phyloP scores from a whole-genome alignment of 2,113 vertebrate species.

The Hemicordylus capensis region DNA sequence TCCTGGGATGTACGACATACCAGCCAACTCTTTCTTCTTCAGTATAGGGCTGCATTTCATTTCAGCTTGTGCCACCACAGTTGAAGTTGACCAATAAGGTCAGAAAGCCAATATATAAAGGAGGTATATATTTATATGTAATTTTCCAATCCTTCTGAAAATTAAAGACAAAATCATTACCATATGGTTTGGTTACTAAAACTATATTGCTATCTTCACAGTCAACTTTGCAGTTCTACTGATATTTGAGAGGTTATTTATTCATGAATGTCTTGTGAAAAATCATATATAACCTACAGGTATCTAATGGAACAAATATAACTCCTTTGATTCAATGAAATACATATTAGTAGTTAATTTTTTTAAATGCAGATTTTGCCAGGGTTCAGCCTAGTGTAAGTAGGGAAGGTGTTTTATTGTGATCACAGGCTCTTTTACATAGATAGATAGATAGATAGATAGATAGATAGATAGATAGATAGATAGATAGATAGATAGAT shows the following conservation, averaged over 20 bases:
- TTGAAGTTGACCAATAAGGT: not conserved
- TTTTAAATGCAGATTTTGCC: rapidly evolving
- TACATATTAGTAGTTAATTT: not conserved
- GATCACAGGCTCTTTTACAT: not conserved
- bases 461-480: too few species aligned
- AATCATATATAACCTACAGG: not conserved
- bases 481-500: too few species aligned
- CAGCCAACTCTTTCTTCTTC: not conserved
- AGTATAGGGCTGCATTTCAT: not conserved
- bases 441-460: not conserved
- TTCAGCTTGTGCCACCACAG: not conserved
- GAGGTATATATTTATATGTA: not conserved
- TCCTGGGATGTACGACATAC: not conserved
- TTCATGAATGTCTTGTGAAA: not conserved
- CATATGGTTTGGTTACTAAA: not conserved
- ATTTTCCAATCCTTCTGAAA: not conserved
- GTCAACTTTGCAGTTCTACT: not conserved
- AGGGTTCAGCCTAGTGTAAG: not conserved
- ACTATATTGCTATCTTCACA: not conserved
- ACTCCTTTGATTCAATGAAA: constrained; percentile 11
- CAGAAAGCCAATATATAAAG: not conserved
- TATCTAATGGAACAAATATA: not conserved
- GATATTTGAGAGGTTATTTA: not conserved
- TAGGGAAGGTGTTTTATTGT: not conserved
- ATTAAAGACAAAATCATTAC: not conserved